A percentile compares a stretch with the other conserved stretches of the same genome.
These are phyloP conservation scores for Lacanobia oleracea DNA, from an alignment of 2,888 invertebrate species.

Conservation along the genomic window DNA sequence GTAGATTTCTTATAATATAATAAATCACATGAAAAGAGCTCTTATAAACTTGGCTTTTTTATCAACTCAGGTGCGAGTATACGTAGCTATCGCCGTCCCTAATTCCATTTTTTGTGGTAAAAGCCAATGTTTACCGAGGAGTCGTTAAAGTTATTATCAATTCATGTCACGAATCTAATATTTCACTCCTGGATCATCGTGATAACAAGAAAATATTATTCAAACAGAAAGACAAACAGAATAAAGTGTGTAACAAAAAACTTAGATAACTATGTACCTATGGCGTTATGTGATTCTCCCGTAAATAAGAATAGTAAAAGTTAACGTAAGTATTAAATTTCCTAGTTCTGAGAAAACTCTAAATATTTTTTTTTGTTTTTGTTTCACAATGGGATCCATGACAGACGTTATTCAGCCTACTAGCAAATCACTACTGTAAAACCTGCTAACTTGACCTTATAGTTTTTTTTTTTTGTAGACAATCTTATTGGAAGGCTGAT, in stretches of 20 bases:
- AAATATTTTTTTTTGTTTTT: neutral
- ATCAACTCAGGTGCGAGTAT: neutral
- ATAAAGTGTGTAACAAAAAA: constrained; percentile 21
- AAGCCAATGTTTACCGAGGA: constrained; percentile 8
- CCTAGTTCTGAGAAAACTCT: neutral
- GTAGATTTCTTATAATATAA: neutral
- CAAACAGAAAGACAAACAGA: constrained; percentile 31
- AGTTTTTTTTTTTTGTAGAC: neutral
- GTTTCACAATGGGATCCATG: neutral
- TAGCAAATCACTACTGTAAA: neutral
- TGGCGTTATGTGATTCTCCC: neutral
- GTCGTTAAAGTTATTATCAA: constrained; percentile 32
- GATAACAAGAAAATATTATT: constrained; percentile 36
- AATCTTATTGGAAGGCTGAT: too few relatives aligned
- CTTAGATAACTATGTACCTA: neutral
- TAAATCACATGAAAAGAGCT: neutral
- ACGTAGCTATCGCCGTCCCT: neutral
- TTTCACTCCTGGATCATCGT: constrained; percentile 37
- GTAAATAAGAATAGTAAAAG: constrained; percentile 31
- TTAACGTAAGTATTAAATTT: constrained; percentile 4
- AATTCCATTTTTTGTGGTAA: constrained; percentile 9
- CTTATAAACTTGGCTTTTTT: neutral
- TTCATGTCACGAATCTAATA: constrained; percentile 52
- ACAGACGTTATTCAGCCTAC: neutral
- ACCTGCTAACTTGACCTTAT: neutral